Evolutionary conservation across 2,113 vertebrate genomes (phyloP).

Genomic region (Rafetus swinhoei): DNA sequence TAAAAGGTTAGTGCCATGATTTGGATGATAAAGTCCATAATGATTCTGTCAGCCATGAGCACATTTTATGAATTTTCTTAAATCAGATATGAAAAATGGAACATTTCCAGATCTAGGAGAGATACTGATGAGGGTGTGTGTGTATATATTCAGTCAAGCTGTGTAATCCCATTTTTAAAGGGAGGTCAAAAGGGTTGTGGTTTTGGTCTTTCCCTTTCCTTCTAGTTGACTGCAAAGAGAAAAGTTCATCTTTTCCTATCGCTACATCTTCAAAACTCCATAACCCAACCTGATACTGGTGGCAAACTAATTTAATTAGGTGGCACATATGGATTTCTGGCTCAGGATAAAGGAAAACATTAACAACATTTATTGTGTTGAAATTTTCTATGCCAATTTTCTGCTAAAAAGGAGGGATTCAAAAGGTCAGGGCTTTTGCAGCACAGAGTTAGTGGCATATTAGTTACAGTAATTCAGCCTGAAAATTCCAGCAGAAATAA

Average conservation of each 20-base stretch:
- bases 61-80: slow-evolving; percentile 1
- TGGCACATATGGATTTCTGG: slow-evolving; percentile 65
- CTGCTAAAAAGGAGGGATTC: slow-evolving; percentile 70
- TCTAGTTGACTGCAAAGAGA: slow-evolving; percentile 63
- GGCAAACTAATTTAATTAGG: slow-evolving; percentile 73
- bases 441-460: slow-evolving; percentile 75
- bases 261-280: slow-evolving; percentile 63
- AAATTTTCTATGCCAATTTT: slow-evolving; percentile 81
- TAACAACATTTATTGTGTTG: slow-evolving; percentile 75
- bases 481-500: slow-evolving; percentile 81
- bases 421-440: slow-evolving; percentile 77
- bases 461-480: slow-evolving; percentile 83
- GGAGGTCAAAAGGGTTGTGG: slow-evolving; percentile 35
- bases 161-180: slow-evolving; percentile 20
- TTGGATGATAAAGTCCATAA: neutral
- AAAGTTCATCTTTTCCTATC: slow-evolving; percentile 61
- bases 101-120: slow-evolving; percentile 17
- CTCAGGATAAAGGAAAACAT: slow-evolving; percentile 75
- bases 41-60: neutral
- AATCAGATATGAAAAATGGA: slow-evolving; percentile 23
- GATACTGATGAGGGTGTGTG: neutral
- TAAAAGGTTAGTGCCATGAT: neutral
- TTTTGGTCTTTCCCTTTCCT: slow-evolving; percentile 42
- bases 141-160: slow-evolving; percentile 10
- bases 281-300: slow-evolving; percentile 63